phyloP scores from a whole-genome alignment of 2,113 vertebrate genomes.

The Turdus rufiventris region DNA sequence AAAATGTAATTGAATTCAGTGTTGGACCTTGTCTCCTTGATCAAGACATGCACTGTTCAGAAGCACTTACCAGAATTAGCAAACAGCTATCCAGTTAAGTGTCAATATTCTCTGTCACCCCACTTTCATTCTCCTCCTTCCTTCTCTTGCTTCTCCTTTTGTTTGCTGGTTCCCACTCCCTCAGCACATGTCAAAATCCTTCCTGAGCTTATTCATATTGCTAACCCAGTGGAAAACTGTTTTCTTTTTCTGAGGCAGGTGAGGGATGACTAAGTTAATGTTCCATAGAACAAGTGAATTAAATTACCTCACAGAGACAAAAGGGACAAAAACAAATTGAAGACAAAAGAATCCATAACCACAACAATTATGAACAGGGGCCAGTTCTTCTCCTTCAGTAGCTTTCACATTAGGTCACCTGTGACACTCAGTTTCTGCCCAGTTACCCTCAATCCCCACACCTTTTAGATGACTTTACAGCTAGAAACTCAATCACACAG shows the following conservation, averaged over 20 bases:
- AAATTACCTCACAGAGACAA: accelerated
- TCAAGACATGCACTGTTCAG: background rate
- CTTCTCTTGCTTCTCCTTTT: background rate
- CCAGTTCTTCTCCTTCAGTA: background rate
- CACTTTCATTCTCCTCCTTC: background rate
- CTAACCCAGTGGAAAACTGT: background rate
- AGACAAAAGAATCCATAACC: background rate
- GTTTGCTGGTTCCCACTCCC: background rate
- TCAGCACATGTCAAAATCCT: background rate
- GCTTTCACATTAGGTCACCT: background rate
- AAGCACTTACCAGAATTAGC: background rate
- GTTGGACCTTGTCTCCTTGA: background rate
- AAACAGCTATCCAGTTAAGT: background rate
- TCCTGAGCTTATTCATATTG: background rate
- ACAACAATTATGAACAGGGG: background rate
- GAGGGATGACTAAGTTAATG: background rate
- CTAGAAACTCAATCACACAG: background rate
- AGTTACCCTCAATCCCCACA: accelerated
- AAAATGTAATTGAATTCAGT: background rate
- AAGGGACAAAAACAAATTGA: background rate
- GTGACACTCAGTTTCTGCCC: background rate
- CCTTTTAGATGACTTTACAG: background rate
- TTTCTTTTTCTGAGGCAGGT: background rate
- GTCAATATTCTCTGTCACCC: background rate
- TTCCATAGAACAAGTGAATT: background rate